A percentile compares a stretch with the other conserved stretches of the same genome.
These are phyloP conservation scores for Apamea sordens DNA, from an alignment of 2,888 invertebrate genomes.

Conservation along the genomic window DNA sequence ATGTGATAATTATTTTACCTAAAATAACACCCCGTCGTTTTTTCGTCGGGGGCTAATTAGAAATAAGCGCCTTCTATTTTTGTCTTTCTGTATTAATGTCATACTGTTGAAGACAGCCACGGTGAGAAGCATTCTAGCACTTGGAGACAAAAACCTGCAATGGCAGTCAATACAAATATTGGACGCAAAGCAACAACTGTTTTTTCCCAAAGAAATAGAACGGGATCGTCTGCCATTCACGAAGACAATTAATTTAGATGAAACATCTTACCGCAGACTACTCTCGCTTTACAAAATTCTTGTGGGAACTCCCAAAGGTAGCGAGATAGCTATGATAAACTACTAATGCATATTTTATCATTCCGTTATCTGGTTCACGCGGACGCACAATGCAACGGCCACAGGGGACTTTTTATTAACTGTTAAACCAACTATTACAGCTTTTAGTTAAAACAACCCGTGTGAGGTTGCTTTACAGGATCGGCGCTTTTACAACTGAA, in stretches of 20 bases:
- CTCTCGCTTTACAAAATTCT: slow-evolving; percentile 14
- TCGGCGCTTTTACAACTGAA: not conserved
- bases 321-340: slow-evolving; percentile 41
- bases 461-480: not conserved
- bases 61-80: not conserved
- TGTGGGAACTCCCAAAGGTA: slow-evolving; percentile 13
- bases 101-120: not conserved
- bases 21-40: too few relatives aligned
- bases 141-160: not conserved
- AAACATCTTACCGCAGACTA: not conserved
- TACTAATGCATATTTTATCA: slow-evolving; percentile 60
- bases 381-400: slow-evolving; percentile 57
- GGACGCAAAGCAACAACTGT: not conserved
- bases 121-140: not conserved
- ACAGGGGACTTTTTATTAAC: slow-evolving; percentile 75
- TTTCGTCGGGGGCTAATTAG: too few relatives aligned
- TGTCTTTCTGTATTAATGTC: too few relatives aligned
- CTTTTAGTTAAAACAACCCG: slow-evolving; percentile 39
- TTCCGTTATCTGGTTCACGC: slow-evolving; percentile 54
- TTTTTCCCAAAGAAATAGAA: not conserved
- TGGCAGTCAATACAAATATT: not conserved
- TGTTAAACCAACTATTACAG: slow-evolving; percentile 76
- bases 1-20: not conserved
- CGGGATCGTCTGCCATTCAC: not conserved
- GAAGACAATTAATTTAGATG: not conserved